These are phyloP conservation scores for Frieseomelitta varia DNA, from an alignment of 1,140 invertebrate species.

Conservation along the genomic window DNA sequence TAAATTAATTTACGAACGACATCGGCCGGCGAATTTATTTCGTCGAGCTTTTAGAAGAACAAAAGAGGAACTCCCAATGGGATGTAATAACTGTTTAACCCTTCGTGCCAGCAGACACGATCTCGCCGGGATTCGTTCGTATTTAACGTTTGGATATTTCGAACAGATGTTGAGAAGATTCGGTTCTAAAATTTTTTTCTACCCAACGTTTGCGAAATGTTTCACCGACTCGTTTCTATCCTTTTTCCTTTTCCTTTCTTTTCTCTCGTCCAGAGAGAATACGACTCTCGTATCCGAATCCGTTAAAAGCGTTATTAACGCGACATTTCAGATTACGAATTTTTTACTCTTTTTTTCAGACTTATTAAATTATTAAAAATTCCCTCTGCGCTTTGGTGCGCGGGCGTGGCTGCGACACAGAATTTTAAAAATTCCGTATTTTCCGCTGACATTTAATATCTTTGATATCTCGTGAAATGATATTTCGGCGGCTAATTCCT, in stretches of 20 bases:
- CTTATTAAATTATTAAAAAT: no score
- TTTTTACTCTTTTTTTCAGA: no score
- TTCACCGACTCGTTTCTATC: background rate
- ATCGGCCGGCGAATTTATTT: background rate
- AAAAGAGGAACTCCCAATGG: background rate
- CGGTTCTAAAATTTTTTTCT: background rate
- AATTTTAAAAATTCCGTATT: no score
- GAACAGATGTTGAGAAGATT: background rate
- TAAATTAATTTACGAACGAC: background rate
- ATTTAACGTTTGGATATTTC: no score
- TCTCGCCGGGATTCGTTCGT: no score
- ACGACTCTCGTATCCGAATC: background rate
- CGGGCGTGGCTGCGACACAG: no score
- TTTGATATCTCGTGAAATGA: no score
- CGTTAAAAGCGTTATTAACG: background rate
- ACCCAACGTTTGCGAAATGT: background rate
- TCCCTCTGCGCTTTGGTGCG: no score
- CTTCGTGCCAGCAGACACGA: background rate
- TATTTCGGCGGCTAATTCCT: no score
- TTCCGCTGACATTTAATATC: no score
- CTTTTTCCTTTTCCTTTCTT: no score
- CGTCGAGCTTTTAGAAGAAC: background rate
- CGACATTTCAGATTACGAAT: background rate
- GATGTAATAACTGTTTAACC: background rate
- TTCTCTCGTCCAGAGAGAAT: background rate